Conservation (phyloP, 2,113 vertebrate species). For the Calidris pygmaea region DNA sequence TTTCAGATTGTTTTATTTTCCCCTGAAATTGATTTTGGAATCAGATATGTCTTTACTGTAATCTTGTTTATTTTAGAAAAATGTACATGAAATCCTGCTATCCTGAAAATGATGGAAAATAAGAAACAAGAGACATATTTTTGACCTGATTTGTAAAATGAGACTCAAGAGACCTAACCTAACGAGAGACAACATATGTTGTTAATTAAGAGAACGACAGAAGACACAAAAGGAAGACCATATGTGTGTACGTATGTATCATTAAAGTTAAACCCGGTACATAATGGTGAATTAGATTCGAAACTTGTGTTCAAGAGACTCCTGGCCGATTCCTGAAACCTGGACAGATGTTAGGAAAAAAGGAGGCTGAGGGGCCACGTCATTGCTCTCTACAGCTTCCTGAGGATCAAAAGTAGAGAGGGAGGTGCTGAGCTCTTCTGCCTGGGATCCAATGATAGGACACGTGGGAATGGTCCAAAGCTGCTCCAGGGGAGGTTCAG, state of each 20-base stretch:
- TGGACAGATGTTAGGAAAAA: neutral
- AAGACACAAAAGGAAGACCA: too few species aligned
- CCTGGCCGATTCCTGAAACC: too few species aligned
- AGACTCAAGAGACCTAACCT: too few species aligned
- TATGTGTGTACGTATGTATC: too few species aligned
- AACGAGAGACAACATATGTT: too few species aligned
- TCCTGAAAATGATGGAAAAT: neutral
- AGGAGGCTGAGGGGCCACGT: fast-evolving
- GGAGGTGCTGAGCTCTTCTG: neutral
- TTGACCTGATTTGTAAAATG: too few species aligned
- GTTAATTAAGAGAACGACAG: too few species aligned
- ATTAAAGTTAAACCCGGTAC: too few species aligned
- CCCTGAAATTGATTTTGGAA: constrained; percentile 5
- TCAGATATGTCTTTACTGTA: neutral
- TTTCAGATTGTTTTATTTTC: constrained; percentile 23
- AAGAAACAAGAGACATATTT: neutral
- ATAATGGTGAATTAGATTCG: too few species aligned
- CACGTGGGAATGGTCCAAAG: fast-evolving
- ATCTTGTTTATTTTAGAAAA: constrained; percentile 32
- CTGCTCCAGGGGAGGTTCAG: neutral
- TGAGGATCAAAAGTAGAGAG: neutral
- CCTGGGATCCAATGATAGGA: neutral
- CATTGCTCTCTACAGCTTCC: neutral
- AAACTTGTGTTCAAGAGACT: too few species aligned
- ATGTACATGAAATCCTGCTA: neutral